These are phyloP conservation scores for Amyelois transitella DNA, from an alignment of 1,140 invertebrate genomes.

Conservation along the genomic window DNA sequence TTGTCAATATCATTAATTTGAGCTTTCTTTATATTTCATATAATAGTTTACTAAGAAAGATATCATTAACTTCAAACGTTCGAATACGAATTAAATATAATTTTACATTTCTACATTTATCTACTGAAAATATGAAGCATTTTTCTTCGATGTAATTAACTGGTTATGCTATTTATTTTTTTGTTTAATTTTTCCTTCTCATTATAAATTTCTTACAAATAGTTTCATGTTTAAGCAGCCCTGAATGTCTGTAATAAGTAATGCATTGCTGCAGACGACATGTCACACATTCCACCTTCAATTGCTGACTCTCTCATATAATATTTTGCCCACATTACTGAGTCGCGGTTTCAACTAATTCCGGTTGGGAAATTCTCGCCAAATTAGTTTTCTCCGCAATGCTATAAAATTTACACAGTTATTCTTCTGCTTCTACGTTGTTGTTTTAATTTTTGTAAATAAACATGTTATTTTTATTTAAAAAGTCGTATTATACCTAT, in stretches of 20 bases:
- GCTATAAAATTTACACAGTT: neutral
- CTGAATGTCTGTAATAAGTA: constrained; percentile 14
- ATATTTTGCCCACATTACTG: constrained; percentile 8
- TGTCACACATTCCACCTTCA: constrained; percentile 17
- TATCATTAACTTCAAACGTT: too few relatives aligned
- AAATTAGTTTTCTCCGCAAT: constrained; percentile 2
- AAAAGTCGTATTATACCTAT: too few relatives aligned
- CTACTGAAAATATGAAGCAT: too few relatives aligned
- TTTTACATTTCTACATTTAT: too few relatives aligned
- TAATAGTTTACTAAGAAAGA: too few relatives aligned
- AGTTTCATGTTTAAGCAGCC: neutral
- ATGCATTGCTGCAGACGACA: constrained; percentile 7
- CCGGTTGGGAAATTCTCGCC: neutral
- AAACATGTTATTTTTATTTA: too few relatives aligned
- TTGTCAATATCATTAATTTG: too few relatives aligned
- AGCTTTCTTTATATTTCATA: too few relatives aligned
- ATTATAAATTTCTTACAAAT: too few relatives aligned
- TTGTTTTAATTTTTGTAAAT: neutral
- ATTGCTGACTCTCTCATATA: constrained; percentile 15
- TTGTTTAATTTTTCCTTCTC: neutral
- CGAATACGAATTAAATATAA: too few relatives aligned
- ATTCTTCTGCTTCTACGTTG: neutral
- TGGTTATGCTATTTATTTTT: neutral
- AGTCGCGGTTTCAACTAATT: neutral
- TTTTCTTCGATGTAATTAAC: too few relatives aligned